phyloP scores from a whole-genome alignment of 2,888 invertebrate genomes.

The Xylophagus ater region DNA sequence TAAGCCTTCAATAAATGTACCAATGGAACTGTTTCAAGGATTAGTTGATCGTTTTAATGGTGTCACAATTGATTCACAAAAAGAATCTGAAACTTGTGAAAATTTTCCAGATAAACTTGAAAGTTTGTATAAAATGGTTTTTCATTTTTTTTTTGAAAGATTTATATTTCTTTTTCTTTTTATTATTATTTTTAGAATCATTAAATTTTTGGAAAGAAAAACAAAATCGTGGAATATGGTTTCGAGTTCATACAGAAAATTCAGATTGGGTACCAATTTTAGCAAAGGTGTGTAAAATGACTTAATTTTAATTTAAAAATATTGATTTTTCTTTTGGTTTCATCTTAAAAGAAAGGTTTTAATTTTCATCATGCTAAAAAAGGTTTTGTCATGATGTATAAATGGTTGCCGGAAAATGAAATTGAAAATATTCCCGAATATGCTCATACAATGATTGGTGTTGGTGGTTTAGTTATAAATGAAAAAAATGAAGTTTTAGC shows the following conservation, averaged over 20 bases:
- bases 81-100: constrained; percentile 42
- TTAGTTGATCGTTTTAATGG: constrained; percentile 57
- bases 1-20: constrained; percentile 24
- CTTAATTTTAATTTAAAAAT: constrained; percentile 7
- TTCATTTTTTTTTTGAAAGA: too few species aligned
- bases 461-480: constrained; percentile 78
- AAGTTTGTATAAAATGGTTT: constrained; percentile 44
- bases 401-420: constrained; percentile 61
- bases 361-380: constrained; percentile 78
- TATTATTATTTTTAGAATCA: constrained; percentile 47
- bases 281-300: constrained; percentile 44
- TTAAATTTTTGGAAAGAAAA: constrained; percentile 53
- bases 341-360: constrained; percentile 55
- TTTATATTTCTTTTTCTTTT: too few species aligned
- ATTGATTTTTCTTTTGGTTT: constrained; percentile 2
- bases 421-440: constrained; percentile 58
- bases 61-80: constrained; percentile 55
- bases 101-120: constrained; percentile 45
- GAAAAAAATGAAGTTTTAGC: constrained; percentile 64
- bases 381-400: constrained; percentile 66
- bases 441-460: constrained; percentile 71
- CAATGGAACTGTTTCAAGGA: constrained; percentile 40
- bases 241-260: constrained; percentile 58
- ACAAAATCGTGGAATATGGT: constrained; percentile 67
- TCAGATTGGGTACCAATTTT: constrained; percentile 65